These are phyloP conservation scores for Benitochromis conjunctus DNA, from an alignment of 2,113 vertebrate species.

Conservation along the genomic window DNA sequence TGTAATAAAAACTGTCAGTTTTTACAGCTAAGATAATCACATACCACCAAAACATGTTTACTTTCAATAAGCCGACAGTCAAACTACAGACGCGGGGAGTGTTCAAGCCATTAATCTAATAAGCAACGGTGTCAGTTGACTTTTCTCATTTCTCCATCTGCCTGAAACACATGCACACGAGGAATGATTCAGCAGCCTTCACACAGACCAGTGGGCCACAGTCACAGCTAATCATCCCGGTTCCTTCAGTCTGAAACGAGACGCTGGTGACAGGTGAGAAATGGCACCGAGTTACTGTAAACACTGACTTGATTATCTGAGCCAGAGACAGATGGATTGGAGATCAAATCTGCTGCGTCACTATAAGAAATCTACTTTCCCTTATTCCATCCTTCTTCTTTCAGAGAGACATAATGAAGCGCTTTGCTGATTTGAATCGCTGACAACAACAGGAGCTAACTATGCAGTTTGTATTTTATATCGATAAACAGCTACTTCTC, in stretches of 20 bases:
- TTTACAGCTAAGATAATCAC: neutral
- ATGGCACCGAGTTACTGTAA: constrained; percentile 2
- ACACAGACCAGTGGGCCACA: constrained; percentile 21
- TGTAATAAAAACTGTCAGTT: neutral
- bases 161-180: constrained; percentile 23
- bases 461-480: neutral
- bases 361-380: neutral
- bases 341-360: neutral
- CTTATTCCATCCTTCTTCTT: neutral
- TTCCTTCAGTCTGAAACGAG: constrained; percentile 2
- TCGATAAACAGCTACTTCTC: neutral
- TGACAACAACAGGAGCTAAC: neutral
- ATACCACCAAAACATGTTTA: neutral
- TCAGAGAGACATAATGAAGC: neutral
- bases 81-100: neutral
- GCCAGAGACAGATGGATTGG: neutral
- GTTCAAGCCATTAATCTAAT: constrained; percentile 15
- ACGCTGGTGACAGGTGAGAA: constrained; percentile 12
- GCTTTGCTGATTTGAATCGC: neutral
- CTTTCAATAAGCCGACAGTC: neutral
- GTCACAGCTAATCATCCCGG: neutral
- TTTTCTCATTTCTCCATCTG: constrained; percentile 4
- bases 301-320: constrained; percentile 6
- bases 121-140: constrained; percentile 2
- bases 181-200: constrained; percentile 31